Conservation (phyloP, 1,140 invertebrate species). For the Adoxophyes honmai region DNA sequence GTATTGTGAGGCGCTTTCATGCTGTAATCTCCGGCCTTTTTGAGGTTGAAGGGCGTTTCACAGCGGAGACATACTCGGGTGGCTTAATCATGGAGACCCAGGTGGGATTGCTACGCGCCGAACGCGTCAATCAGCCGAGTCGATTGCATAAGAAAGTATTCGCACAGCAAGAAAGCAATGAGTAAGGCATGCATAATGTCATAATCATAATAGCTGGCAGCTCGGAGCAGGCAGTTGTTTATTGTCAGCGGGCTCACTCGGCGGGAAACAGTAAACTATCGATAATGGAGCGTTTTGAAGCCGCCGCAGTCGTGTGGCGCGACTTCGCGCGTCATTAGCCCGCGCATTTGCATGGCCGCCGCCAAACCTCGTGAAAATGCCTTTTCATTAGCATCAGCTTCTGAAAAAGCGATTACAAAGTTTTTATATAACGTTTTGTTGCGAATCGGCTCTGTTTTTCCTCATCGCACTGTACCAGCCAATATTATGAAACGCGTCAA, state of each 20-base stretch:
- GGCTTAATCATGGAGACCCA: conserved; percentile 40
- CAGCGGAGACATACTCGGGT: conserved; percentile 37
- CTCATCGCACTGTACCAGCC: neutral
- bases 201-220: conserved; percentile 14
- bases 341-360: conserved; percentile 58
- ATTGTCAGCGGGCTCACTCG: neutral
- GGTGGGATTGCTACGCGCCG: neutral
- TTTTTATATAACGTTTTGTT: conserved; percentile 21
- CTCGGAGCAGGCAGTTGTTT: conserved; percentile 3
- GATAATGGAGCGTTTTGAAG: conserved; percentile 18
- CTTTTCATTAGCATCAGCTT: conserved; percentile 69
- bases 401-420: conserved; percentile 63
- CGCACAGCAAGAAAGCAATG: conserved; percentile 17
- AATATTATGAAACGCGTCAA: neutral
- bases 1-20: conserved; percentile 70
- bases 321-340: conserved; percentile 60
- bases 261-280: conserved; percentile 15
- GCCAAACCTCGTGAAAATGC: conserved; percentile 71
- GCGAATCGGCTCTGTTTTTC: neutral
- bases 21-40: conserved; percentile 57
- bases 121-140: neutral
- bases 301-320: conserved; percentile 40
- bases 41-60: conserved; percentile 51
- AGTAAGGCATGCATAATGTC: conserved; percentile 13
- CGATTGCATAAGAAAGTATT: conserved; percentile 9